Percentiles rank a stretch among this genome's conserved stretches.
phyloP scores from a whole-genome alignment of 1,140 invertebrate genomes.

The Rhopalosiphum maidis region DNA sequence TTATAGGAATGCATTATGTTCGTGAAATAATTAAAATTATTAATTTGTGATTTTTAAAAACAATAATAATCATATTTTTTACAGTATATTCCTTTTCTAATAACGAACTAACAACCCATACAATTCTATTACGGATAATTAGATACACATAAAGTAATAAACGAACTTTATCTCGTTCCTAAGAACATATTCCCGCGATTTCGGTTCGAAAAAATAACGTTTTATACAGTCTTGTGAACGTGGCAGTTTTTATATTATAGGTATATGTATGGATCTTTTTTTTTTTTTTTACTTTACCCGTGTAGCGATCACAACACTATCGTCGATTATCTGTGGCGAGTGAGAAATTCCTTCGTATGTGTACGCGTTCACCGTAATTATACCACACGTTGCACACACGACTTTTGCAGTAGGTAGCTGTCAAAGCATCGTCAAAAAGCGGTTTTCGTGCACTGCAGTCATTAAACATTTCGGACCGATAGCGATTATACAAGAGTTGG shows the following conservation, averaged over 20 bases:
- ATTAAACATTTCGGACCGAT: background rate
- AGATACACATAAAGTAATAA: background rate
- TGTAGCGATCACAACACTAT: background rate
- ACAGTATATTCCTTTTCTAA: background rate
- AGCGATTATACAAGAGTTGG: background rate
- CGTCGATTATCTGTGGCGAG: background rate
- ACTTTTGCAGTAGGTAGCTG: background rate
- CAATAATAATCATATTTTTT: background rate
- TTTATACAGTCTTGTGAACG: background rate
- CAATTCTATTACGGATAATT: background rate
- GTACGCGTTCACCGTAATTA: background rate
- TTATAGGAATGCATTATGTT: background rate
- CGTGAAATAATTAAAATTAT: too few species aligned
- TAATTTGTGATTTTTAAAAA: background rate
- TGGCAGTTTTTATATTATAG: background rate
- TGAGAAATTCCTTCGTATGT: background rate
- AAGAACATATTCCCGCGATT: background rate
- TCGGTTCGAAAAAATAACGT: background rate
- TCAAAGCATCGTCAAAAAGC: conserved; percentile 14
- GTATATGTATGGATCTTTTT: background rate
- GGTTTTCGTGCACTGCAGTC: background rate
- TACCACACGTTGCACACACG: background rate
- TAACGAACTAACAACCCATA: background rate
- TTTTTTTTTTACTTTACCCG: background rate
- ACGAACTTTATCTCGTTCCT: background rate